Conservation (phyloP, 2,797 vertebrate genomes). For the Leucoraja ocellata region DNA sequence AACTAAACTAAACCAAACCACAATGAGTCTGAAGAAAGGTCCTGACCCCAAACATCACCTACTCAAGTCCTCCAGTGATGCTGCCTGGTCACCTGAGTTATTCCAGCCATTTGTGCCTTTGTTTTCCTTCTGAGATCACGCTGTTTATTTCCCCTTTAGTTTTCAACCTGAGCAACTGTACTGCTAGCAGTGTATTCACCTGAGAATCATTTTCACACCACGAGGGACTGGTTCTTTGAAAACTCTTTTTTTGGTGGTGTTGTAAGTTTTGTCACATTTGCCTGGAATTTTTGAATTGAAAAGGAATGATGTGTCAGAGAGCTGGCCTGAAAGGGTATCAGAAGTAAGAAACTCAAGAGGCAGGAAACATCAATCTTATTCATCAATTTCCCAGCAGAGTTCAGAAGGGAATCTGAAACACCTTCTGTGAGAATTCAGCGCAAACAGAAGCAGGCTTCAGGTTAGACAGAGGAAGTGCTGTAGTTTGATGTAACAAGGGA, state of each 20-base stretch:
- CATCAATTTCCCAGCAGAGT: slow-evolving; percentile 6
- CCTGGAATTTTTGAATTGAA: background rate
- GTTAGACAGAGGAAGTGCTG: slow-evolving; percentile 19
- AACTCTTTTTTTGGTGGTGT: background rate
- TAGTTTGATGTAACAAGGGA: background rate
- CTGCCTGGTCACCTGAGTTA: too few species aligned
- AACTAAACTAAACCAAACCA: too few species aligned
- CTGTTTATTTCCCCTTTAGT: background rate
- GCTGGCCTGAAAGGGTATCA: slow-evolving; percentile 3
- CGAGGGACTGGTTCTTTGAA: background rate
- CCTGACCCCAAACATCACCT: too few species aligned
- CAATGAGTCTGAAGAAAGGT: too few species aligned
- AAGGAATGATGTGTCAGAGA: background rate
- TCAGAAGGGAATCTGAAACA: background rate
- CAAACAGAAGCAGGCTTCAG: slow-evolving; percentile 14
- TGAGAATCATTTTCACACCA: slow-evolving; percentile 34
- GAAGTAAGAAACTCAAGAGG: slow-evolving; percentile 12
- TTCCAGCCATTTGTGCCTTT: too few species aligned
- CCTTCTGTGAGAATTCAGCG: background rate
- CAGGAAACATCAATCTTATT: slow-evolving; percentile 30
- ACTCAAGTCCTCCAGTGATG: too few species aligned
- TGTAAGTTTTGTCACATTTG: slow-evolving; percentile 33
- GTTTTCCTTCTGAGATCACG: background rate
- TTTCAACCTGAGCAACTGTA: background rate
- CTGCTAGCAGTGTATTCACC: background rate